Percentiles rank a stretch among this genome's conserved stretches.
phyloP scores from a whole-genome alignment of 92 coral and sea anemone genomes.

The Montipora capitata region DNA sequence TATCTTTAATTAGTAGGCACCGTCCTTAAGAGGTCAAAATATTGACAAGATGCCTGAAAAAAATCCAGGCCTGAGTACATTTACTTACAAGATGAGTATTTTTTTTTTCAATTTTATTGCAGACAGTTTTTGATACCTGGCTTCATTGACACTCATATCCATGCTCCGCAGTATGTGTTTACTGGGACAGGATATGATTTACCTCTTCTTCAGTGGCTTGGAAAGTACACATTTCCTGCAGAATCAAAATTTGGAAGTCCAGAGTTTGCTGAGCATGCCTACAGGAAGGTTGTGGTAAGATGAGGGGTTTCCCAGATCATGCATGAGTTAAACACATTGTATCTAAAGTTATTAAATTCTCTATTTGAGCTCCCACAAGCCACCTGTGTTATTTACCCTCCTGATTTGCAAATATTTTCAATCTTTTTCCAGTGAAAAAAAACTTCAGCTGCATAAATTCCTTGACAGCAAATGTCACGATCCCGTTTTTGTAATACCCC shows the following conservation, averaged over 20 bases:
- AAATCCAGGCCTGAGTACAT: background rate
- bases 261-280: conserved; percentile 76
- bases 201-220: conserved; percentile 86
- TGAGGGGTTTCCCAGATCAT: background rate
- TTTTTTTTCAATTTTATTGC: conserved; percentile 3
- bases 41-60: no score
- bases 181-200: conserved; percentile 90
- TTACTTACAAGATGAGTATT: background rate
- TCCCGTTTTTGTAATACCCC: no score
- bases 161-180: conserved; percentile 85
- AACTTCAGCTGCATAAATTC: no score
- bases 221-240: conserved; percentile 84
- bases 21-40: no score
- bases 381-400: no score
- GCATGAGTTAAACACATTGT: no score
- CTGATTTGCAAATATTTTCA: no score
- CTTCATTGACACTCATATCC: conserved; percentile 88
- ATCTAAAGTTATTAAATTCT: no score
- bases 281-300: conserved; percentile 83
- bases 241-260: conserved; percentile 77
- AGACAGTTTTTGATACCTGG: conserved; percentile 89
- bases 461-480: no score
- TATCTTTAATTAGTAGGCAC: no score
- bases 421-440: no score
- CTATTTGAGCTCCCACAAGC: no score